phyloP scores from a whole-genome alignment of 2,888 invertebrate species.

The Phortica okadai region DNA sequence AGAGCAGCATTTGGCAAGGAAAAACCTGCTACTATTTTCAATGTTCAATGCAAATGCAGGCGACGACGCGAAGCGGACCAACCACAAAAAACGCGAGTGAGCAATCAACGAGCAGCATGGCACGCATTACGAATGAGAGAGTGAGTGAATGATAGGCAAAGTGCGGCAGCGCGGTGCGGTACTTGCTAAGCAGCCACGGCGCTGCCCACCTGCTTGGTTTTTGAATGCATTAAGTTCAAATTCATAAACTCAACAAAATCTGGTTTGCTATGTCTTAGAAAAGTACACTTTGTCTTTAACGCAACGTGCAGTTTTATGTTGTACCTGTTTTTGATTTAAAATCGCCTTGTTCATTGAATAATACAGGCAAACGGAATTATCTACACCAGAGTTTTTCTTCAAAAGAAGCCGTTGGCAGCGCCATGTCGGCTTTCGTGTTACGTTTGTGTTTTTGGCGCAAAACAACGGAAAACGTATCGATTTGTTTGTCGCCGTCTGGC shows the following conservation, averaged over 20 bases:
- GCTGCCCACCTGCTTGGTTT: neutral
- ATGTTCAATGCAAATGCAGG: constrained; percentile 46
- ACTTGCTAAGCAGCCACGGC: neutral
- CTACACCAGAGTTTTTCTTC: constrained; percentile 35
- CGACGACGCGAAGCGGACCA: constrained; percentile 51
- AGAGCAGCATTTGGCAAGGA: constrained; percentile 24
- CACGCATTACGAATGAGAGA: neutral
- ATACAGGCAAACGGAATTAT: constrained; percentile 43
- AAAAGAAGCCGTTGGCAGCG: constrained; percentile 39
- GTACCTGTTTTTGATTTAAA: no score
- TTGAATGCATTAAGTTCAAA: neutral
- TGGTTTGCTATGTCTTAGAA: no score
- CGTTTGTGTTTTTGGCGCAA: constrained; percentile 12
- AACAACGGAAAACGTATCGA: constrained; percentile 23
- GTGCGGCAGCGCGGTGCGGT: neutral
- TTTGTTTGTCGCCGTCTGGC: constrained; percentile 40
- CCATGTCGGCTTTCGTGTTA: constrained; percentile 43
- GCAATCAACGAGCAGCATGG: neutral
- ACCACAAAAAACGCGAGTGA: constrained; percentile 49
- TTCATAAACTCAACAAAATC: no score
- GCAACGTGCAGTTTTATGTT: no score
- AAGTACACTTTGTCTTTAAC: no score
- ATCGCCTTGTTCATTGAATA: neutral
- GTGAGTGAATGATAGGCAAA: neutral
- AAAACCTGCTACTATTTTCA: constrained; percentile 27